Percentiles rank a stretch among this genome's conserved stretches.
phyloP scores from a whole-genome alignment of 2,113 vertebrate species.

The Poeciliopsis occidentalis region DNA sequence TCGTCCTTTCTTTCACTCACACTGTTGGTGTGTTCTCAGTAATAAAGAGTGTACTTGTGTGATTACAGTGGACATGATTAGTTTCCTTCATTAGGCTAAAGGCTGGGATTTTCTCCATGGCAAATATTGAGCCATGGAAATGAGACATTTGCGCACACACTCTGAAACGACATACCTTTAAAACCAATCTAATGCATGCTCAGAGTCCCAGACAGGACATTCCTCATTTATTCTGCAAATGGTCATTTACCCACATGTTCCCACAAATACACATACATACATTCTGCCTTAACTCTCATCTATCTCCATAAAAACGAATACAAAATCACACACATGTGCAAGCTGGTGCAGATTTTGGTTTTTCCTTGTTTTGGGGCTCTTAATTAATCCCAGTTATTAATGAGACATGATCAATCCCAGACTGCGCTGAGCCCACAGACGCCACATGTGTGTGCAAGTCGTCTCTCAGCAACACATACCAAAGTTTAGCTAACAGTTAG shows the following conservation, averaged over 20 bases:
- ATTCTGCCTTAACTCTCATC: conserved; percentile 26
- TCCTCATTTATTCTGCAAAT: conserved; percentile 59
- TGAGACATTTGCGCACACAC: conserved; percentile 52
- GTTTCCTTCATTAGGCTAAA: conserved; percentile 76
- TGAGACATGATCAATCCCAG: conserved; percentile 53
- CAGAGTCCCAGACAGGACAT: conserved; percentile 47
- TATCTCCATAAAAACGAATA: conserved; percentile 23
- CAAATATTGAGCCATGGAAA: conserved; percentile 79
- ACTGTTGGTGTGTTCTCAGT: conserved; percentile 14
- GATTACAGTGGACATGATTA: conserved; percentile 70
- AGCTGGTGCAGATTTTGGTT: conserved; percentile 50
- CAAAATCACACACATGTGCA: conserved; percentile 29
- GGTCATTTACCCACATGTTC: conserved; percentile 8
- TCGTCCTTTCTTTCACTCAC: conserved; percentile 9
- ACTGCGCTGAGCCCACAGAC: conserved; percentile 2
- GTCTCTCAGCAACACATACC: neutral
- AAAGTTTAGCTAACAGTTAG: neutral
- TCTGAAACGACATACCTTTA: conserved; percentile 39
- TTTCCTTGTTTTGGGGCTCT: conserved; percentile 45
- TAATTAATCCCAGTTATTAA: conserved; percentile 72
- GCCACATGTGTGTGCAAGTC: neutral
- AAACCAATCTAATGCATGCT: conserved; percentile 47
- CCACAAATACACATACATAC: conserved; percentile 13
- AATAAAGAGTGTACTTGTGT: conserved; percentile 46
- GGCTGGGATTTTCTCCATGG: conserved; percentile 70